Evolutionary conservation across 1,140 invertebrate genomes (phyloP).

Genomic region (Dendroctonus ponderosae): DNA sequence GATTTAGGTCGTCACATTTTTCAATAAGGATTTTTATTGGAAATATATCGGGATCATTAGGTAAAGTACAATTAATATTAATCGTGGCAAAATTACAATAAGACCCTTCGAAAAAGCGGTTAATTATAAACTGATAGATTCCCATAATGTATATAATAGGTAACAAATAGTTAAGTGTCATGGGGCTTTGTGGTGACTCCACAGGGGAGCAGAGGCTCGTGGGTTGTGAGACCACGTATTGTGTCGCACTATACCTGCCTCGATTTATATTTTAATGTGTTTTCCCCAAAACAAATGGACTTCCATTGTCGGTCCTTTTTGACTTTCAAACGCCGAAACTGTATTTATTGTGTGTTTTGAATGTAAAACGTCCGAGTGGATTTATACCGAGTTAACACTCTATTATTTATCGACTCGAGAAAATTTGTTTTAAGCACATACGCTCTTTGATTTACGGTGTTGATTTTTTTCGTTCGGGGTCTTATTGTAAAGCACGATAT

Average conservation of each 20-base stretch:
- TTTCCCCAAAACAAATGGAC: conserved; percentile 50
- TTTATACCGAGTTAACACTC: conserved; percentile 45
- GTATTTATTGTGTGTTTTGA: conserved; percentile 48
- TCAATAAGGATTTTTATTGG: conserved; percentile 16
- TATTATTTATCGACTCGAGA: conserved; percentile 45
- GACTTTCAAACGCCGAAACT: conserved; percentile 44
- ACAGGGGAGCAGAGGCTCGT: conserved; percentile 34
- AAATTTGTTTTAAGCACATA: conserved; percentile 45
- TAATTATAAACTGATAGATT: conserved; percentile 48
- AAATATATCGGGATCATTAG: conserved; percentile 18
- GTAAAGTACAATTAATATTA: conserved; percentile 30
- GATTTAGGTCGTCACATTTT: conserved; percentile 4
- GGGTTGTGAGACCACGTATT: conserved; percentile 42
- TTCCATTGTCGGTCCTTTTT: conserved; percentile 47
- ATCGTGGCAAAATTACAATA: conserved; percentile 10
- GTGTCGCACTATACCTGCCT: conserved; percentile 47
- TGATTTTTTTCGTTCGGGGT: conserved; percentile 38
- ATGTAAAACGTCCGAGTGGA: conserved; percentile 43
- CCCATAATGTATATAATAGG: conserved; percentile 45
- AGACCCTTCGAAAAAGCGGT: conserved; percentile 39
- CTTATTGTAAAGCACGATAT: conserved; percentile 42
- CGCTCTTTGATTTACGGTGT: conserved; percentile 41
- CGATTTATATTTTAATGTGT: conserved; percentile 50
- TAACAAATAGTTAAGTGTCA: conserved; percentile 48
- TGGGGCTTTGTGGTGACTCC: conserved; percentile 41